phyloP scores from a whole-genome alignment of 2,797 vertebrate species.

The Hydrocynus forskahlii region DNA sequence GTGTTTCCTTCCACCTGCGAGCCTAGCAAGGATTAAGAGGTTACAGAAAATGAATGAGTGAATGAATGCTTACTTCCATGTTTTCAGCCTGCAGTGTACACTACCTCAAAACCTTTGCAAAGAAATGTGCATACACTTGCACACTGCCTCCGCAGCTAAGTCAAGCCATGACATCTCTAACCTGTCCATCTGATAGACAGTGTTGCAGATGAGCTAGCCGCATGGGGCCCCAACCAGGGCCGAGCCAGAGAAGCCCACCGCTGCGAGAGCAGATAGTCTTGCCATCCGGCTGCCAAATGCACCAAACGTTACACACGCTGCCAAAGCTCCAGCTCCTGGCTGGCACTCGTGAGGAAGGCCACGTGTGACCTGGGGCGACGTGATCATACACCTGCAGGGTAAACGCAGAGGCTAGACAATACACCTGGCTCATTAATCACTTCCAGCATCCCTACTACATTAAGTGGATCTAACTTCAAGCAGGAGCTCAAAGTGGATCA shows the following conservation, averaged over 20 bases:
- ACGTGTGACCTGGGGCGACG: background rate
- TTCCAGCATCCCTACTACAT: background rate
- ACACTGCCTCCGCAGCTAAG: too few species aligned
- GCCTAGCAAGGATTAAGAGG: too few species aligned
- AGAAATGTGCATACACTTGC: background rate
- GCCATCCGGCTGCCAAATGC: background rate
- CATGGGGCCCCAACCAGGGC: slow-evolving; percentile 18
- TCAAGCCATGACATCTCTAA: slow-evolving; percentile 10
- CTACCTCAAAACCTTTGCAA: slow-evolving; percentile 26
- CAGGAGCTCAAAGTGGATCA: background rate
- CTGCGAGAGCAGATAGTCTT: background rate
- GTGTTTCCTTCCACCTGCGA: background rate
- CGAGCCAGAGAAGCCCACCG: slow-evolving; percentile 19
- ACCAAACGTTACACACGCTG: background rate
- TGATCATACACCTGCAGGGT: background rate
- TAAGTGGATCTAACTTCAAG: background rate
- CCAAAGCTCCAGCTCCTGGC: slow-evolving; percentile 3
- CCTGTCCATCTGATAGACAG: slow-evolving; percentile 29
- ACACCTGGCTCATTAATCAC: background rate
- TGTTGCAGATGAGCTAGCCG: slow-evolving; percentile 6
- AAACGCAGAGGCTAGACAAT: background rate
- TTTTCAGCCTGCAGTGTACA: too few species aligned
- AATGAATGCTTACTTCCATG: too few species aligned
- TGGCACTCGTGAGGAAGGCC: background rate
- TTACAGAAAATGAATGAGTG: too few species aligned